Evolutionary conservation across 2,113 vertebrate genomes (phyloP).

Genomic region (Felis chaus): DNA sequence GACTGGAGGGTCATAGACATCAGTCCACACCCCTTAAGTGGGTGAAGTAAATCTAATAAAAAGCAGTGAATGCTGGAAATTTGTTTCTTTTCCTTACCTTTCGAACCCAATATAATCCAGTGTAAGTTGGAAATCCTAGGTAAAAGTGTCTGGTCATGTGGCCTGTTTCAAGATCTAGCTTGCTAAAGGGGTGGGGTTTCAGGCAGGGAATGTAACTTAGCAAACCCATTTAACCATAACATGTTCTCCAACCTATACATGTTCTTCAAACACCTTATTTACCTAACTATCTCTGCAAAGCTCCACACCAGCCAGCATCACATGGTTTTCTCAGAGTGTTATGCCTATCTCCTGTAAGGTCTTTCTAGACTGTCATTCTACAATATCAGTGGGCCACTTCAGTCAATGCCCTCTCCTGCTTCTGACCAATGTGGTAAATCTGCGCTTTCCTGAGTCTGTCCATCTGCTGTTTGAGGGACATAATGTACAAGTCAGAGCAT

Average conservation of each 20-base stretch:
- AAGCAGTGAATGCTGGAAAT: not conserved
- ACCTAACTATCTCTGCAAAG: not conserved
- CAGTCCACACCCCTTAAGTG: not conserved
- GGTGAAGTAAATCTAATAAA: not conserved
- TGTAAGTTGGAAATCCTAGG: not conserved
- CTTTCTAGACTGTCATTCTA: not conserved
- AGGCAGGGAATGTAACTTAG: not conserved
- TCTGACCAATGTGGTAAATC: not conserved
- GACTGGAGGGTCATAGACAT: not conserved
- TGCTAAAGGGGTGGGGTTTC: not conserved
- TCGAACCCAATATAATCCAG: not conserved
- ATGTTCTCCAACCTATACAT: not conserved
- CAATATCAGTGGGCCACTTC: not conserved
- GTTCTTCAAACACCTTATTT: not conserved
- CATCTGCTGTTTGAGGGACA: not conserved
- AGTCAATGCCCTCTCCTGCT: not conserved
- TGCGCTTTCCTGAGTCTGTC: not conserved
- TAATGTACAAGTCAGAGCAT: not conserved
- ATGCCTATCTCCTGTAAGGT: not conserved
- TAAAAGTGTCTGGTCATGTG: not conserved
- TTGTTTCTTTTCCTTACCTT: not conserved
- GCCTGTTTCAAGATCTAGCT: not conserved
- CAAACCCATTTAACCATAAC: not conserved
- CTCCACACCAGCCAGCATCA: not conserved
- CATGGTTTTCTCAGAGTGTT: no score